phyloP scores from a whole-genome alignment of 2,888 invertebrate species.

The Parnassius orleans region DNA sequence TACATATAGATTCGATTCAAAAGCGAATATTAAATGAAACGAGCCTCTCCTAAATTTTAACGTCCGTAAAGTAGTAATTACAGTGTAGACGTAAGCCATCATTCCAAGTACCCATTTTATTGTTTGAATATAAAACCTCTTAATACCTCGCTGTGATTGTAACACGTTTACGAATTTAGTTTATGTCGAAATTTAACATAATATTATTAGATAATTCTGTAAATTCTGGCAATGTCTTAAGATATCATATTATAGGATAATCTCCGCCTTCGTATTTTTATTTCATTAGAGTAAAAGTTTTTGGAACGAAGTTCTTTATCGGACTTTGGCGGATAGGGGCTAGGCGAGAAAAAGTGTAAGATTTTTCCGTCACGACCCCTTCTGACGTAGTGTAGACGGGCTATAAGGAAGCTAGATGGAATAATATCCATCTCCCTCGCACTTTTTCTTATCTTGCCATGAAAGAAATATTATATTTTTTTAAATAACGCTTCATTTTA shows the following conservation, averaged over 20 bases:
- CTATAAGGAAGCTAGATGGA: too few relatives aligned
- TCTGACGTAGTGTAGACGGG: too few relatives aligned
- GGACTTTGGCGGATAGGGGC: too few relatives aligned
- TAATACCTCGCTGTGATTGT: constrained; percentile 65
- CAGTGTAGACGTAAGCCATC: constrained; percentile 64
- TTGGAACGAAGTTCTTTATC: too few relatives aligned
- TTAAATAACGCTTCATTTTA: too few relatives aligned
- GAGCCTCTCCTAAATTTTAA: constrained; percentile 64
- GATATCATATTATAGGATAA: neutral
- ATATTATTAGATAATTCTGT: constrained; percentile 5
- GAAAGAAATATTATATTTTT: too few relatives aligned
- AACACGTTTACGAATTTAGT: constrained; percentile 52
- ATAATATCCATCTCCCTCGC: too few relatives aligned
- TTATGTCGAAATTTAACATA: constrained; percentile 49
- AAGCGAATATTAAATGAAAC: constrained; percentile 58
- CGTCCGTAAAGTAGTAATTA: constrained; percentile 68
- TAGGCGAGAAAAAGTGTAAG: too few relatives aligned
- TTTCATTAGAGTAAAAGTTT: too few relatives aligned
- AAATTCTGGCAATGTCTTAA: constrained; percentile 8
- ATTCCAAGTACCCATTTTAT: constrained; percentile 70
- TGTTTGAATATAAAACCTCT: constrained; percentile 72
- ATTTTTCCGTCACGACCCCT: too few relatives aligned
- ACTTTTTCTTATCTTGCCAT: too few relatives aligned
- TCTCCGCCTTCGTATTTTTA: too few relatives aligned
- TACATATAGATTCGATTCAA: constrained; percentile 22